Base-by-base conservation (phyloP, 2,797 vertebrate genomes). In the Rhyacichthys aspro region DNA sequence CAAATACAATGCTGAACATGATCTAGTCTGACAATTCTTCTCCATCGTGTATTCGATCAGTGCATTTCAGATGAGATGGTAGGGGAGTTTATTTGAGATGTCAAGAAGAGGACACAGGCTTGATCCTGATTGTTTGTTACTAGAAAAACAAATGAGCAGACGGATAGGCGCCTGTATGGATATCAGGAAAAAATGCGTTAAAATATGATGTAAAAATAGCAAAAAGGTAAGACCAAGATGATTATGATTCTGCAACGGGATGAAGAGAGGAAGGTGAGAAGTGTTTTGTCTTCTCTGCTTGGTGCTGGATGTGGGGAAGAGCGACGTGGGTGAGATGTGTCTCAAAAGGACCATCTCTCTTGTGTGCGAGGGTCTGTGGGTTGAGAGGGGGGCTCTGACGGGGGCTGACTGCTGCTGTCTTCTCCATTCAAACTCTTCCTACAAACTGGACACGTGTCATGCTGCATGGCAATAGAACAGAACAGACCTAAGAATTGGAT, bases 391-490 rank as follows among this genome's bases (percentile, higher is more conserved):
- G 95, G 82, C 79, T 88, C 92, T 37, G 93, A 90, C 0, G 88
- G 81, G 16, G 89, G 85, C 79, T 94, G 95, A 79, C 87, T 93
- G 70, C 91, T 93, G 67, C 93, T 94, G 82, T 97, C 95, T 73
- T 97, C 96, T 37, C 95, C 96, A 12, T 91, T 98, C 68, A 98
- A 88, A 78, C 96, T 95, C 91, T 97, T 99, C 89, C 96, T 93
- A 91, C 96, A 99, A 61, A 98, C 96, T 6, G 96, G 97, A 92
- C 97, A 98, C 0, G 96, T 98, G 83, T 99, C 96, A 11, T 98
- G 97, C 97, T 98, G 92, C 41, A 77, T 54, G 46, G 63, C 60
- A 55, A 69, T 12, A 55, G 56, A 72, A 53, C 41, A 70, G 49
- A 32, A 36, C 18, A 9, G 9, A 42, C 43, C 19, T 41, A 34